phyloP scores from a whole-genome alignment of 2,797 vertebrate species.

The Prunella strophiata region DNA sequence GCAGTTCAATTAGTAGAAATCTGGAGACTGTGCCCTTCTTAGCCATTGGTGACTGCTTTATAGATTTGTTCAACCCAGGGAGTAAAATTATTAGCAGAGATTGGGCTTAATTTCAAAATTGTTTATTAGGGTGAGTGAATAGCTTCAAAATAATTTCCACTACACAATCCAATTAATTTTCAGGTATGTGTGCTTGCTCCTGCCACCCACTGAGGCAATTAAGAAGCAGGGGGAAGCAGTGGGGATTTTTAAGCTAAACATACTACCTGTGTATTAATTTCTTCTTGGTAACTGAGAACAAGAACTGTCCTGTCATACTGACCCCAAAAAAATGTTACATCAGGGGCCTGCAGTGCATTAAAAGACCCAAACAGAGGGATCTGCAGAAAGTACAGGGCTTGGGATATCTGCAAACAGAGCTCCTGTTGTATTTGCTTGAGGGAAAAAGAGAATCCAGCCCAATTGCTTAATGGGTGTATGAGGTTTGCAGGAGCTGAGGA shows the following conservation, averaged over 20 bases:
- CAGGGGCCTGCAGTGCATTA: neutral
- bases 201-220: slow-evolving; percentile 58
- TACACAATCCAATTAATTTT: slow-evolving; percentile 64
- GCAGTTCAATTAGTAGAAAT: slow-evolving; percentile 47
- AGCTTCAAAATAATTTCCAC: slow-evolving; percentile 62
- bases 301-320: slow-evolving; percentile 18
- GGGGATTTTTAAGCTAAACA: slow-evolving; percentile 3
- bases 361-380: neutral
- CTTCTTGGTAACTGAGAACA: slow-evolving; percentile 16
- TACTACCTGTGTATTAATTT: neutral
- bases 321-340: neutral
- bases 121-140: slow-evolving; percentile 67
- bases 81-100: slow-evolving; percentile 58
- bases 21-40: slow-evolving; percentile 7
- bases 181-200: slow-evolving; percentile 55
- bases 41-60: slow-evolving; percentile 24
- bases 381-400: neutral
- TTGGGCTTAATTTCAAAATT: slow-evolving; percentile 62
- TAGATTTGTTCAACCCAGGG: slow-evolving; percentile 61
- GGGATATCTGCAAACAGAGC: neutral
- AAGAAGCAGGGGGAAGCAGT: neutral
- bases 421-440: neutral
- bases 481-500: slow-evolving; percentile 8
- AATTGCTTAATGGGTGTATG: neutral
- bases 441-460: neutral